Evolutionary conservation across 30 jellyfish, hydroid and myxozoan genomes (phyloP).

Genomic region (Aurelia aurita): DNA sequence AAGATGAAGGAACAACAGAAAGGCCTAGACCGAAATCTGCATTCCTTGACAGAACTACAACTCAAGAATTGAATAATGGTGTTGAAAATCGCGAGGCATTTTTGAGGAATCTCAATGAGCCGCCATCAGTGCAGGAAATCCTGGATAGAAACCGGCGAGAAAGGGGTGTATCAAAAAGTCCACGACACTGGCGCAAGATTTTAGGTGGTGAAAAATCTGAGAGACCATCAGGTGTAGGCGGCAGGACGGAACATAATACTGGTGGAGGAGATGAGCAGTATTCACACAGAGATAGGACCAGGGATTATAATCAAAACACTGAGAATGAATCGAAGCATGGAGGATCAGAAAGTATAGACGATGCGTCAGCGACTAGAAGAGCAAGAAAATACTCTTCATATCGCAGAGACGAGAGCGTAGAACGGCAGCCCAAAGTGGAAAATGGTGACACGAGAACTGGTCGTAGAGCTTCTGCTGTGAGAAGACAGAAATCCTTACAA

Average conservation of each 20-base stretch:
- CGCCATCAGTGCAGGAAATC: slow-evolving; percentile 64
- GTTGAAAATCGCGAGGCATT: neutral
- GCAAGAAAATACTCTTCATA: neutral
- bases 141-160: slow-evolving; percentile 67
- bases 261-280: slow-evolving; percentile 21
- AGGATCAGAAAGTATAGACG: neutral
- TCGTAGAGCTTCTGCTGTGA: neutral
- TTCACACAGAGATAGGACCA: neutral
- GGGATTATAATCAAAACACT: slow-evolving; percentile 4
- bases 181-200: slow-evolving; percentile 55
- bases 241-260: neutral
- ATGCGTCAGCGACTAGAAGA: slow-evolving; percentile 3
- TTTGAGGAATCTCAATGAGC: slow-evolving; percentile 18
- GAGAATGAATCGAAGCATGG: slow-evolving; percentile 1
- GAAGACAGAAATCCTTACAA: slow-evolving; percentile 4
- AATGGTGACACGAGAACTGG: no score
- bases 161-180: slow-evolving; percentile 50
- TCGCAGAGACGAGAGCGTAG: slow-evolving; percentile 5
- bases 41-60: slow-evolving; percentile 30
- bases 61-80: neutral
- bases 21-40: slow-evolving; percentile 66
- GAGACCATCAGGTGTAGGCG: neutral
- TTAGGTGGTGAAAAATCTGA: slow-evolving; percentile 56
- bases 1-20: slow-evolving; percentile 24
- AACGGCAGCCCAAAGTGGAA: neutral